phyloP scores from a whole-genome alignment of 2,113 vertebrate species.

The Thermophis baileyi region DNA sequence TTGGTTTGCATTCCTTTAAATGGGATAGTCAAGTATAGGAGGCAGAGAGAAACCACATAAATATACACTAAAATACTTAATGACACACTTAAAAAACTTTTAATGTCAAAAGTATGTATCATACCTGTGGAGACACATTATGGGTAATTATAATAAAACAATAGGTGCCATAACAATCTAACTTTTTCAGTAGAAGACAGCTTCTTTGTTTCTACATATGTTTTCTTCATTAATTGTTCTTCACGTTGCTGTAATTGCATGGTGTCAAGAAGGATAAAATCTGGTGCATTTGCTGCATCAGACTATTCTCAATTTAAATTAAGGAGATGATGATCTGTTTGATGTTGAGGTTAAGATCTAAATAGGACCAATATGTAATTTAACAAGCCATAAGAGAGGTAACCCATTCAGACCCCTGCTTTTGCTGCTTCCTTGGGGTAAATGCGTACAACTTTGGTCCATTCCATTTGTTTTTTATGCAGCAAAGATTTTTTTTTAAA shows the following conservation, averaged over 20 bases:
- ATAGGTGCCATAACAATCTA: slow-evolving; percentile 74
- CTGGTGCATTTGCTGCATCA: slow-evolving; percentile 46
- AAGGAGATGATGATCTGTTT: slow-evolving; percentile 45
- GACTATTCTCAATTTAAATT: slow-evolving; percentile 49
- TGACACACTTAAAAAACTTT: slow-evolving; percentile 74
- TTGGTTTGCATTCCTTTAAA: slow-evolving; percentile 66
- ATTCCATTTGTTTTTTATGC: not conserved
- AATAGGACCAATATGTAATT: not conserved
- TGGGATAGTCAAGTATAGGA: slow-evolving; percentile 59
- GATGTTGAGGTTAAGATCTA: slow-evolving; percentile 39
- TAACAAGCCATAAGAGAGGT: not conserved
- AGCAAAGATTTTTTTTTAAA: not conserved
- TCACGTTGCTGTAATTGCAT: slow-evolving; percentile 67
- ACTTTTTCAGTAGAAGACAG: slow-evolving; percentile 81
- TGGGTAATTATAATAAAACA: slow-evolving; percentile 85
- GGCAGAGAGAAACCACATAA: slow-evolving; percentile 68
- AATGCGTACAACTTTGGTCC: not conserved
- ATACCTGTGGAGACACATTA: slow-evolving; percentile 82
- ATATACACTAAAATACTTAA: slow-evolving; percentile 84
- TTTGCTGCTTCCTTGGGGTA: not conserved
- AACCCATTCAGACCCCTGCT: not conserved
- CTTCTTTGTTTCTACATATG: slow-evolving; percentile 65
- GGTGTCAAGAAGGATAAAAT: slow-evolving; percentile 58
- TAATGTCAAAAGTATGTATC: slow-evolving; percentile 78
- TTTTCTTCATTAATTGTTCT: slow-evolving; percentile 75